Evolutionary conservation across 2,888 invertebrate species (phyloP), one percentile per base, ranked within the genome.

Genomic region (Tenthredo distinguenda): DNA sequence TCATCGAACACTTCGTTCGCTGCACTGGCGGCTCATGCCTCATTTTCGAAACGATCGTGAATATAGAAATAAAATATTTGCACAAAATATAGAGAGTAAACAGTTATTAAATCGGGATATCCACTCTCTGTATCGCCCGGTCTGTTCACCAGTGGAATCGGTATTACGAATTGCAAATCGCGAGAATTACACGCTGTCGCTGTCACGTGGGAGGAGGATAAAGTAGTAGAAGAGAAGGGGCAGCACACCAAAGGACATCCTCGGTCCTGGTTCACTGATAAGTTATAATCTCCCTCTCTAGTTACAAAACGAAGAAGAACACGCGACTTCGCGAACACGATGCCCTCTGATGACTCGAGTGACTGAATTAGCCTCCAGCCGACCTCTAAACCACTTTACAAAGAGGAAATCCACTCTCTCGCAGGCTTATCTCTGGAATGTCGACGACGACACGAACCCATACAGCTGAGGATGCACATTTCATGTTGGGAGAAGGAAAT

Each of bases 191-290:
- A 50, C 34, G 68, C 31, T 68, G 34, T 34, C 37, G 37, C 40
- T 26, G 81, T 81, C 58, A 81, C 62, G 62, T 81, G 50, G 81
- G 81, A 58, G 81, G 58, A 40, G 81, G 37, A 81, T 0, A 55
- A 58, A 62, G 62, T 34, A 21, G n/a, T 18, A n/a, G 6, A 18
- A 26, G 58, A 37, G 62, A 81, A 62, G 37, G 81, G 62, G 40
- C 7, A 37, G 12, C 26, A 2, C 5, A 2, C 31, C 62, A 12
- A 21, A 31, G 58, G 77, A 55, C 7, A 77, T 77, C 77, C 77
- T 77, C 77, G n/a, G 37, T 47, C 55, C 37, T 9, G 40, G 7
- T 21, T 9, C 10, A 34, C 1, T 26, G 26, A 77, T 77, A 26
- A 55, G 9, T 55, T 31, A 18, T 18, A 34, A 37, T 31, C 3